Evolutionary conservation across 1,140 invertebrate genomes (phyloP), one percentile per base, ranked within the genome.

Genomic region (Augochlora pura): DNA sequence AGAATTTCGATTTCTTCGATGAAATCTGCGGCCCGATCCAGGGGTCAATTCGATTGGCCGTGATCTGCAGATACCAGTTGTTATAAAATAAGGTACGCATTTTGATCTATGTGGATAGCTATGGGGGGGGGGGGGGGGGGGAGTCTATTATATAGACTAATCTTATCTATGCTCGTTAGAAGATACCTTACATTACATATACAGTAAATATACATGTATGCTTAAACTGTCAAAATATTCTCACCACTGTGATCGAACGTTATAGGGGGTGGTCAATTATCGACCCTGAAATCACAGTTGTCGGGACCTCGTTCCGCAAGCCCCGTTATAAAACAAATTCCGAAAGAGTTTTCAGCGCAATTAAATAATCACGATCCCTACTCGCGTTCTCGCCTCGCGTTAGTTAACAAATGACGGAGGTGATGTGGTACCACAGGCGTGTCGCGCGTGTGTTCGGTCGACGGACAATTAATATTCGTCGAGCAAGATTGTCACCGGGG

Each of bases 201-300:
- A 92, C 90, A 93, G 88, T 89, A 85, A 87, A 90, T 91, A 91
- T 89, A 88, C 88, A 88, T 86, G 84, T 87, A 88, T 90, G 90
- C 88, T 91, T 89, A 79, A 85, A 91, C 85, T 91, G 88, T 89
- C 84, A 90, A 88, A 91, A 88, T 86, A 86, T 91, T 87, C 87
- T 89, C 89, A 78, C 60, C 60, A 21, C 21, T 72, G 21, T 57
- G 49, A 46, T 65, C 60, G 12, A 64, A 46, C 5, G 39, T 42
- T 46, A 12, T 2, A 64, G 38, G 59, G 68, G 60, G 7, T 25
- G 27, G 75, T n/a, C 65, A 52, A 27, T 39, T 67, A 57, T 77
- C 60, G 23, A 78, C 21, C 76, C 76, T 65, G 23, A 65, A 78
- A 71, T 38, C 59, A 66, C 39, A 46, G 21, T 18, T 2, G 38